A percentile compares a stretch with the other conserved stretches of the same genome.
These are phyloP conservation scores for Paraplagusia blochii DNA, from an alignment of 2,113 vertebrate species.

Conservation along the genomic window DNA sequence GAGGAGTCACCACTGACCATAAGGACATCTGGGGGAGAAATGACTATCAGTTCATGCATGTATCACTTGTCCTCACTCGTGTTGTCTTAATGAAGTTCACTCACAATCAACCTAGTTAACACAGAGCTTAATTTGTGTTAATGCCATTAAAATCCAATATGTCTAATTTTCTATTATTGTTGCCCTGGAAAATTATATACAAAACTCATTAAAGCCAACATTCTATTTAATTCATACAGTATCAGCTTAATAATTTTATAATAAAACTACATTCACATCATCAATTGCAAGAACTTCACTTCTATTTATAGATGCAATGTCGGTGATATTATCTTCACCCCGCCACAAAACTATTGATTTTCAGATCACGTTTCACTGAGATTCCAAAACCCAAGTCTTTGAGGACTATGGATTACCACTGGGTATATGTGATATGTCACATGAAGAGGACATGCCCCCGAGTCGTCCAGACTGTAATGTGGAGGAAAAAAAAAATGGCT, in stretches of 20 bases:
- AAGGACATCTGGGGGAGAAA: slow-evolving; percentile 5
- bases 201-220: no score
- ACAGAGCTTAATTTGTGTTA: neutral
- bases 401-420: slow-evolving; percentile 1
- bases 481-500: slow-evolving; percentile 18
- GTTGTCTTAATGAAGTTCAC: neutral
- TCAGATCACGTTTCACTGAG: slow-evolving; percentile 17
- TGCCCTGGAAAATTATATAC: neutral
- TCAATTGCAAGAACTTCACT: neutral
- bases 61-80: neutral
- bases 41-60: neutral
- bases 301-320: slow-evolving; percentile 10
- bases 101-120: slow-evolving; percentile 1
- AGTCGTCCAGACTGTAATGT: neutral
- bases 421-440: slow-evolving; percentile 4
- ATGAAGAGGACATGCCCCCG: slow-evolving; percentile 2
- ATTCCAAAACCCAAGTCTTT: slow-evolving; percentile 11
- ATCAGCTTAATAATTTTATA: no score
- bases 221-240: no score
- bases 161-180: neutral
- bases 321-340: slow-evolving; percentile 16
- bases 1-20: slow-evolving; percentile 10
- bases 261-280: neutral
- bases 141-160: neutral
- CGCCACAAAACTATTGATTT: slow-evolving; percentile 21